These are phyloP conservation scores for Serranus cabrilla DNA, from an alignment of 2,797 vertebrate species.

Conservation along the genomic window DNA sequence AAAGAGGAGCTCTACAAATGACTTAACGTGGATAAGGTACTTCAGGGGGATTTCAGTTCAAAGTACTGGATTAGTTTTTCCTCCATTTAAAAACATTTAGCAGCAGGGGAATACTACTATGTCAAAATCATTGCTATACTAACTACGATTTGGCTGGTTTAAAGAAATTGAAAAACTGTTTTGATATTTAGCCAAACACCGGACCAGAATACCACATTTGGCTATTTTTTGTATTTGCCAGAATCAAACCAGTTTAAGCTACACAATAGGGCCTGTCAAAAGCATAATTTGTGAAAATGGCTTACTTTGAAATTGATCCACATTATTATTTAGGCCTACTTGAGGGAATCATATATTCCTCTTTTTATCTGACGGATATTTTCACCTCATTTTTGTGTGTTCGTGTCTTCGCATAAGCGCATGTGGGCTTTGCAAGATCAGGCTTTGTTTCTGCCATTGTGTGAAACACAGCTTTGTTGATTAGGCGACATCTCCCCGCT, in stretches of 20 bases:
- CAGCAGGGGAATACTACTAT: neutral
- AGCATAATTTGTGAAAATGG: constrained; percentile 2
- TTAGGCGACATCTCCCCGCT: constrained; percentile 73
- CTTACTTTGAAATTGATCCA: neutral
- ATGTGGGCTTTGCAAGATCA: constrained; percentile 29
- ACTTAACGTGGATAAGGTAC: neutral
- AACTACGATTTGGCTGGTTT: no score
- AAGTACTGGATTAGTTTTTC: neutral
- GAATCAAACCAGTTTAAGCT: no score
- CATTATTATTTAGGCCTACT: neutral
- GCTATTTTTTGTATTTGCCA: no score
- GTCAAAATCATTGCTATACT: neutral
- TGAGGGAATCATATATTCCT: neutral
- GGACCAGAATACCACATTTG: no score
- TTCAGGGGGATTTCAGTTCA: neutral
- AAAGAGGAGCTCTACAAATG: neutral
- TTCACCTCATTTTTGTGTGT: neutral
- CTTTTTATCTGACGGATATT: neutral
- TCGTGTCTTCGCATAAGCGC: neutral
- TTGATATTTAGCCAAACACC: no score
- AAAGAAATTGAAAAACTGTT: no score
- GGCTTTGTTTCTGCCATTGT: constrained; percentile 61
- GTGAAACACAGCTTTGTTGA: constrained; percentile 78
- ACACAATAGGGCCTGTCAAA: neutral
- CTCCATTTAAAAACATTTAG: constrained; percentile 1